Percentiles rank a stretch among this genome's conserved stretches.
Evolutionary conservation across 37 sponge, comb jelly and placozoan species (phyloP).

Genomic region (Trichoplax adhaerens): DNA sequence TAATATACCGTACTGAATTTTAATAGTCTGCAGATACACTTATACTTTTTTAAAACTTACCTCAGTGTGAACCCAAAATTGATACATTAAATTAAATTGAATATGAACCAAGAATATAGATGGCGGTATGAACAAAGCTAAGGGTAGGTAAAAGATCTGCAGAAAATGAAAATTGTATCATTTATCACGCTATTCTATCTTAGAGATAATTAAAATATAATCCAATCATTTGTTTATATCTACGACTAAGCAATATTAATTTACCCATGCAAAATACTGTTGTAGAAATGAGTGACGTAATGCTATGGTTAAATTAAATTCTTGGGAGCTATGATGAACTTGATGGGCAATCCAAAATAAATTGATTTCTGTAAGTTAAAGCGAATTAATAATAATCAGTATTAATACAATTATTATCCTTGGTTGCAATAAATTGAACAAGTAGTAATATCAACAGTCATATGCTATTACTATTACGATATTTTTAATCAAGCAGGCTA

Average conservation of each 20-base stretch:
- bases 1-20: too few relatives aligned
- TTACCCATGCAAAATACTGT: conserved; percentile 55
- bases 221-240: not conserved
- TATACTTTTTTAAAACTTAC: conserved; percentile 4
- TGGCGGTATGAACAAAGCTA: conserved; percentile 66
- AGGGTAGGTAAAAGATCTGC: conserved; percentile 71
- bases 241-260: conserved; percentile 1
- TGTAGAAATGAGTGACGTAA: conserved; percentile 65
- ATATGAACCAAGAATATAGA: conserved; percentile 53
- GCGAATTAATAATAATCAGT: not conserved
- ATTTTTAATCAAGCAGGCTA: too few relatives aligned
- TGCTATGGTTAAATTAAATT: conserved; percentile 81
- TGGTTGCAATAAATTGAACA: too few relatives aligned
- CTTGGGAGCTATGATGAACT: conserved; percentile 84
- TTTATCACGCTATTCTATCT: not conserved
- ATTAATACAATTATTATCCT: not conserved
- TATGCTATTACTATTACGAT: too few relatives aligned
- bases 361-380: conserved; percentile 39
- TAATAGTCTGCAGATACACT: too few relatives aligned
- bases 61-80: conserved; percentile 98
- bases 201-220: not conserved
- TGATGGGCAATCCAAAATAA: conserved; percentile 87
- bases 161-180: not conserved
- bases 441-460: too few relatives aligned
- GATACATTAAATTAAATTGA: conserved; percentile 82